These are phyloP conservation scores for Harpalus rubripes DNA, from an alignment of 2,888 invertebrate genomes.

Conservation along the genomic window DNA sequence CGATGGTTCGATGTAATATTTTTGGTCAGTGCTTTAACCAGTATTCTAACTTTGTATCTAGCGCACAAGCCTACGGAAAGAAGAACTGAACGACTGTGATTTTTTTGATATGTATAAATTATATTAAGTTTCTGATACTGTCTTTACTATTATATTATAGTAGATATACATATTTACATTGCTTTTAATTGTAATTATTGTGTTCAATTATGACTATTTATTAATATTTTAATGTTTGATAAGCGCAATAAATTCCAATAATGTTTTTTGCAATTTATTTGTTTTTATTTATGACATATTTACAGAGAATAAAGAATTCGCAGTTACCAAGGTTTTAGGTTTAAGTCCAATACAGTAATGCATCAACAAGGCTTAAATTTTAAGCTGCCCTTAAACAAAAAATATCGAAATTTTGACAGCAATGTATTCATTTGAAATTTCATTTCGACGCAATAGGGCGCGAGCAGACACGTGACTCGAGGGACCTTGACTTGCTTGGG, in stretches of 20 bases:
- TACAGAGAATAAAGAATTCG: too few species aligned
- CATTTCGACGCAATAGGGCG: too few species aligned
- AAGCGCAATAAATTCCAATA: slow-evolving; percentile 25
- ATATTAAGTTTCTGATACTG: slow-evolving; percentile 13
- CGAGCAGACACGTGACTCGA: too few species aligned
- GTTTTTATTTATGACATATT: background rate
- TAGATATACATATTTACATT: slow-evolving; percentile 38
- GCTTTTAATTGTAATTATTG: slow-evolving; percentile 38
- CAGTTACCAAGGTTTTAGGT: too few species aligned
- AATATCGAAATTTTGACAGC: too few species aligned
- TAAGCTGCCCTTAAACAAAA: too few species aligned
- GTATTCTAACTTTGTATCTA: slow-evolving; percentile 96
- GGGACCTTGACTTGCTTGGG: too few species aligned
- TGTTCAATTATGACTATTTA: slow-evolving; percentile 39
- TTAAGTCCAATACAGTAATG: too few species aligned
- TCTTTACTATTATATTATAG: slow-evolving; percentile 23
- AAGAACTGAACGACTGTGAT: slow-evolving; percentile 63
- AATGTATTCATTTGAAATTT: too few species aligned
- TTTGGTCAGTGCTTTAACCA: slow-evolving; percentile 96
- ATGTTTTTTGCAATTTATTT: background rate
- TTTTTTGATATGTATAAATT: slow-evolving; percentile 54
- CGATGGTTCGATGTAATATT: slow-evolving; percentile 99
- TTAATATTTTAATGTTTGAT: slow-evolving; percentile 51
- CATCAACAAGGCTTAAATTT: too few species aligned
- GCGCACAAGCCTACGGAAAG: slow-evolving; percentile 87